phyloP scores from a whole-genome alignment of 2,888 invertebrate species.

The Cantharis flavilabris region DNA sequence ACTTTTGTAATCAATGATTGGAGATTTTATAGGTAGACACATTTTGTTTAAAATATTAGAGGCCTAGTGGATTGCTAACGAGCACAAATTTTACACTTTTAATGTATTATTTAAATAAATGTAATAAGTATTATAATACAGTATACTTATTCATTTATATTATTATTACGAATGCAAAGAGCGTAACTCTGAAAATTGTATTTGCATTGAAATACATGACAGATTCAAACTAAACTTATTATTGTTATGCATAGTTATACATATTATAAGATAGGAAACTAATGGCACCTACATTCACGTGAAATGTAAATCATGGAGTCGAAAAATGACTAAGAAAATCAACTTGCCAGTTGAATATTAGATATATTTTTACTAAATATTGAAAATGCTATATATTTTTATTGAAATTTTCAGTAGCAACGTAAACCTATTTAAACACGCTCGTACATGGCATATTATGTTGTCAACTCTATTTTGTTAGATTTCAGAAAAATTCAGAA shows the following conservation, averaged over 20 bases:
- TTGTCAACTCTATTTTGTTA: too few species aligned
- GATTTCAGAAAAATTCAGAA: too few species aligned
- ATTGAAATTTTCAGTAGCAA: too few species aligned
- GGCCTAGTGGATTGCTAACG: not conserved
- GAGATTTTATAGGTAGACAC: not conserved
- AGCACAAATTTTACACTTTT: not conserved
- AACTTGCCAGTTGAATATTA: not conserved
- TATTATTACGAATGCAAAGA: not conserved
- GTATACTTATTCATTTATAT: not conserved
- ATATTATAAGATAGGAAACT: not conserved
- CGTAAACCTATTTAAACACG: too few species aligned
- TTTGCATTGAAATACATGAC: not conserved
- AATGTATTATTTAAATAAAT: not conserved
- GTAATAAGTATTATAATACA: not conserved
- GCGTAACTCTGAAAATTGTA: not conserved
- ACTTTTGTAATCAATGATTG: not conserved
- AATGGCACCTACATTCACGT: not conserved
- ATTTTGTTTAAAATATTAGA: not conserved
- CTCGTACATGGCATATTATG: too few species aligned
- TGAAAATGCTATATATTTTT: too few species aligned
- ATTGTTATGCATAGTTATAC: not conserved
- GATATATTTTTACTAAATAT: not conserved
- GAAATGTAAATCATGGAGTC: not conserved
- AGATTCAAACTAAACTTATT: too few species aligned
- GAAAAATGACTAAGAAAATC: not conserved